Evolutionary conservation across 2,797 vertebrate species (phyloP).

Genomic region (Heliangelus exortis): DNA sequence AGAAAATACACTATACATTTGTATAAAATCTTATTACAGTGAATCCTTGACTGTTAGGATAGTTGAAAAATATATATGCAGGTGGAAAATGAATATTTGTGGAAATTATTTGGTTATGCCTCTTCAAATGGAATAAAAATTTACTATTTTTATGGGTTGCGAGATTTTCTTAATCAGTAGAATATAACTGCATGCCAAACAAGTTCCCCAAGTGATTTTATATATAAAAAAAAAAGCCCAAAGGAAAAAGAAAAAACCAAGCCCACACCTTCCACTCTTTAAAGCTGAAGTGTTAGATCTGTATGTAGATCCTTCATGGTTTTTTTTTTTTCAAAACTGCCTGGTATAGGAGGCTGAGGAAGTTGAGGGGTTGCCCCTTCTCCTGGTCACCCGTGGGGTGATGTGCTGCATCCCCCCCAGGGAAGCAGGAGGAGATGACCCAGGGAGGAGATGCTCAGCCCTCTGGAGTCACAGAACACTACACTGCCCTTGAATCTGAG

Average conservation of each 20-base stretch:
- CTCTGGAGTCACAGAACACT: not conserved
- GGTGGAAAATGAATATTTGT: slow-evolving; percentile 20
- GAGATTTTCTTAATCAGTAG: slow-evolving; percentile 18
- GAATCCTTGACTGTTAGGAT: slow-evolving; percentile 46
- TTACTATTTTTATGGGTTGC: slow-evolving; percentile 48
- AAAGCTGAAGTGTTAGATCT: not conserved
- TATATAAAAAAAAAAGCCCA: not conserved
- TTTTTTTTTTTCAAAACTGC: not conserved
- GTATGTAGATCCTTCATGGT: not conserved
- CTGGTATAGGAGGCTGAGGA: not conserved
- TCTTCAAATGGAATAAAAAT: slow-evolving; percentile 50
- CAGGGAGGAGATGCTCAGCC: not conserved
- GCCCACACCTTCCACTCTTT: not conserved
- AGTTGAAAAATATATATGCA: slow-evolving; percentile 55
- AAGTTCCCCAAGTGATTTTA: not conserved
- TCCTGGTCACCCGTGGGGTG: accelerated
- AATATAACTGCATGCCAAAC: slow-evolving; percentile 5
- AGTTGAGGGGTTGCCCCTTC: not conserved
- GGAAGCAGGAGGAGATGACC: not conserved
- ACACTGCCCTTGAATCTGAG: not conserved
- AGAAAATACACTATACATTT: slow-evolving; percentile 53
- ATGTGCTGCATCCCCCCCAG: accelerated
- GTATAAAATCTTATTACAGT: slow-evolving; percentile 36
- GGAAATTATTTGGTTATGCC: slow-evolving; percentile 52
- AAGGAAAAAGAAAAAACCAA: not conserved